Evolutionary conservation across 2,888 invertebrate genomes (phyloP).

Genomic region (Thecophora atra): DNA sequence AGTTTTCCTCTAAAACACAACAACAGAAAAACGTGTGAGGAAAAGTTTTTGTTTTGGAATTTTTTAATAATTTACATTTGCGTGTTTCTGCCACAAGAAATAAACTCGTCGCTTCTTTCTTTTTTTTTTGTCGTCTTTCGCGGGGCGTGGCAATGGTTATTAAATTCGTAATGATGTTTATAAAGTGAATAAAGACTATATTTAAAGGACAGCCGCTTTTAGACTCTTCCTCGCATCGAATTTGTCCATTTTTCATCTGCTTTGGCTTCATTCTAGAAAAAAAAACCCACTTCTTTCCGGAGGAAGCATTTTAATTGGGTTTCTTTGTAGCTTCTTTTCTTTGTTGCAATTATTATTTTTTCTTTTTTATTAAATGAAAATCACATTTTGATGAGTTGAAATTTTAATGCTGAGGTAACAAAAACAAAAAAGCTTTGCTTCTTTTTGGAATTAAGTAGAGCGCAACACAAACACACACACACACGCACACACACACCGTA

Average conservation of each 20-base stretch:
- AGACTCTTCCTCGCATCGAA: too few species aligned
- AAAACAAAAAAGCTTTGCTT: background rate
- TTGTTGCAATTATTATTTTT: too few species aligned
- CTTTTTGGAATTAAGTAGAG: constrained; percentile 5
- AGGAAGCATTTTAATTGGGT: too few species aligned
- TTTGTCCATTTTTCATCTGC: too few species aligned
- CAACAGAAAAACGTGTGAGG: too few species aligned
- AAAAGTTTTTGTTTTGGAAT: background rate
- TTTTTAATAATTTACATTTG: constrained; percentile 11
- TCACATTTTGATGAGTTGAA: background rate
- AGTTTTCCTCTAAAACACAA: too few species aligned
- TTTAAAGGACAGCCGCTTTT: background rate
- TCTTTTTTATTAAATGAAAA: background rate
- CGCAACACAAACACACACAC: background rate
- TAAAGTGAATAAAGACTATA: background rate
- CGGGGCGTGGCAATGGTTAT: background rate
- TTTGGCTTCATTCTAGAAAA: too few species aligned
- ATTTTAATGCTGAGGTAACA: background rate
- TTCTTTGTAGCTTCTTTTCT: too few species aligned
- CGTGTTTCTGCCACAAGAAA: background rate
- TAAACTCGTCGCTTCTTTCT: background rate
- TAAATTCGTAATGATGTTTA: background rate
- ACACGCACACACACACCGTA: too few species aligned
- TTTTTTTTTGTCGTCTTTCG: background rate
- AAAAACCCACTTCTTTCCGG: too few species aligned